Conservation (phyloP, 2,797 vertebrate species). For the Hephaestus fuliginosus region DNA sequence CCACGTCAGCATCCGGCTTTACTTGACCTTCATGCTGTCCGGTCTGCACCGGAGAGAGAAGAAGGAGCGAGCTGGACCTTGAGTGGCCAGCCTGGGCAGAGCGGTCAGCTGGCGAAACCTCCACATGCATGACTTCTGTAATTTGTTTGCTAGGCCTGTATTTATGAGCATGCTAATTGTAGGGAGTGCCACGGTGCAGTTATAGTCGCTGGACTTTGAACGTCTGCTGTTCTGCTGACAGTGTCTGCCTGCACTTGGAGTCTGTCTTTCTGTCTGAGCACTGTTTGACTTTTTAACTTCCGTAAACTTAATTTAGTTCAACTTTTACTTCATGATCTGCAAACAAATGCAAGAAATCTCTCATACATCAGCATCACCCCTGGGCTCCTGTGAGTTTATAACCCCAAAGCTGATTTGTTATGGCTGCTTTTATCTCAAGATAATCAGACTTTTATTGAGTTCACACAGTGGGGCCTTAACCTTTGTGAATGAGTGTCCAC, state of each 20-base stretch:
- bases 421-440: slow-evolving; percentile 40
- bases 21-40: slow-evolving; percentile 41
- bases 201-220: slow-evolving; percentile 82
- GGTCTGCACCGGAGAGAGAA: slow-evolving; percentile 33
- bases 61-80: slow-evolving; percentile 38
- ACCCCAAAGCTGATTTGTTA: slow-evolving; percentile 17
- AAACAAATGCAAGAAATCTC: background rate
- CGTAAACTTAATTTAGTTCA: slow-evolving; percentile 11
- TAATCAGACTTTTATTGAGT: slow-evolving; percentile 49
- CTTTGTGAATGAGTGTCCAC: slow-evolving; percentile 58
- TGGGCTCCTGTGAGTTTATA: background rate
- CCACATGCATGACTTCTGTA: slow-evolving; percentile 80
- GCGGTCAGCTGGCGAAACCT: slow-evolving; percentile 76
- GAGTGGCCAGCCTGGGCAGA: slow-evolving; percentile 59
- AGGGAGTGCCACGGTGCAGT: slow-evolving; percentile 80
- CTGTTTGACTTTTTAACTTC: slow-evolving; percentile 14
- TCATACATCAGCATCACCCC: background rate
- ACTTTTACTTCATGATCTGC: slow-evolving; percentile 4
- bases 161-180: slow-evolving; percentile 87
- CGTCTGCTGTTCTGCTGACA: slow-evolving; percentile 73
- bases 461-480: slow-evolving; percentile 37
- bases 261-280: slow-evolving; percentile 52
- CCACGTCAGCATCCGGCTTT: slow-evolving; percentile 18
- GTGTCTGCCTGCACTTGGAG: slow-evolving; percentile 65
- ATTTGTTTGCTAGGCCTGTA: slow-evolving; percentile 85